phyloP scores from a whole-genome alignment of 2,888 invertebrate species.

The Vannuccia rotundouncinata region DNA sequence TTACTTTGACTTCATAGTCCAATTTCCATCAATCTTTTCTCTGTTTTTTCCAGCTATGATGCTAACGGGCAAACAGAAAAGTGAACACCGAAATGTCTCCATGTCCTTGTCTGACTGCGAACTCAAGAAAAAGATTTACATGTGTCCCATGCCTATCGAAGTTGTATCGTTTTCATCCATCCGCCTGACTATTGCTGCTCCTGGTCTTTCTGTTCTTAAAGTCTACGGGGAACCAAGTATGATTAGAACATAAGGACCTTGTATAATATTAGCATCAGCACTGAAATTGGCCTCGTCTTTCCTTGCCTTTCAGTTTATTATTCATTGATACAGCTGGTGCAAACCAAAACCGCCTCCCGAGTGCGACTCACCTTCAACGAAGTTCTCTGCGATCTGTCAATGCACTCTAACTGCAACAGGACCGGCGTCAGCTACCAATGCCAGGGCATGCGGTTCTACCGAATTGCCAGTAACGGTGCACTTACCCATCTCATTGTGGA shows the following conservation, averaged over 20 bases:
- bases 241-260: no score
- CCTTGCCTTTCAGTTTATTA: not conserved
- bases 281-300: no score
- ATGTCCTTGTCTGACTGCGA: not conserved
- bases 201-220: not conserved
- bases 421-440: not conserved
- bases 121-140: not conserved
- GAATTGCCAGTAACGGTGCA: not conserved
- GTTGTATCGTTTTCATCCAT: not conserved
- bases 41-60: not conserved
- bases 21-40: no score
- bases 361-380: not conserved
- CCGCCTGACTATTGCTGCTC: not conserved
- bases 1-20: not conserved
- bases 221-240: conserved; percentile 4
- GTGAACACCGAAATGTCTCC: not conserved
- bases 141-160: not conserved
- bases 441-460: not conserved
- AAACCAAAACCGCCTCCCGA: not conserved
- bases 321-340: not conserved
- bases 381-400: not conserved
- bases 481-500: not conserved
- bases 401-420: conserved; percentile 3
- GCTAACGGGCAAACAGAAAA: not conserved
- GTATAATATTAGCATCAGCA: not conserved